Conservation (phyloP, 2,113 vertebrate genomes). For the Gallinago jamesoni region DNA sequence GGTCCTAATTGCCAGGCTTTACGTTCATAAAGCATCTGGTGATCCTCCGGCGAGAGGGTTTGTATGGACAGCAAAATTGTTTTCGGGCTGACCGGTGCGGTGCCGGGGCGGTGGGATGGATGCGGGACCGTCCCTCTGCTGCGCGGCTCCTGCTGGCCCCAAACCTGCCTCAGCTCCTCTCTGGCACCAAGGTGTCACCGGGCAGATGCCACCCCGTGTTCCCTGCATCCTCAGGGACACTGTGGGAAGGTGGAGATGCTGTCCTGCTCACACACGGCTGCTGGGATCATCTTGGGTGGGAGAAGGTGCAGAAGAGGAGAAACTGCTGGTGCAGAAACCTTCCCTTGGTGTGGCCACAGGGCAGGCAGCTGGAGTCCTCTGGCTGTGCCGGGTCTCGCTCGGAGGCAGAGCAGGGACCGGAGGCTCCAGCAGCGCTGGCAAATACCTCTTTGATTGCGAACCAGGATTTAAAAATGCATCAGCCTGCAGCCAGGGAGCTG, state of each 20-base stretch:
- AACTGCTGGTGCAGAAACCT: not conserved
- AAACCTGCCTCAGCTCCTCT: not conserved
- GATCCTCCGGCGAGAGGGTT: not conserved
- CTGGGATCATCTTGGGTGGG: accelerated
- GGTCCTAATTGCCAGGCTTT: not conserved
- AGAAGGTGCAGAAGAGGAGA: not conserved
- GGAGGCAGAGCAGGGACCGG: not conserved
- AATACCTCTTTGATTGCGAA: not conserved
- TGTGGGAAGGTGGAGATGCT: accelerated
- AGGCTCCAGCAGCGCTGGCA: conserved; percentile 10
- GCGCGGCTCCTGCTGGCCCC: not conserved
- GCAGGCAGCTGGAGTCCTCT: not conserved
- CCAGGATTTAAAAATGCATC: not conserved
- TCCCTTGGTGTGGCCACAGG: not conserved
- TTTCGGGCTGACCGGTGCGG: accelerated
- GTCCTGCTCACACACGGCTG: accelerated
- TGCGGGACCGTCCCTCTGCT: accelerated
- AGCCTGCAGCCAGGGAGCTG: not conserved
- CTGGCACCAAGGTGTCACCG: accelerated
- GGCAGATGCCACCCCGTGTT: not conserved
- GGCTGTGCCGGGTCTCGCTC: not conserved
- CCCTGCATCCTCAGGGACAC: accelerated
- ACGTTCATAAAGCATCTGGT: not conserved
- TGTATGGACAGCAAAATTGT: not conserved
- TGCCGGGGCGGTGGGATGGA: accelerated